Evolutionary conservation across 2,888 invertebrate genomes (phyloP).

Genomic region (Epinotia nisella): DNA sequence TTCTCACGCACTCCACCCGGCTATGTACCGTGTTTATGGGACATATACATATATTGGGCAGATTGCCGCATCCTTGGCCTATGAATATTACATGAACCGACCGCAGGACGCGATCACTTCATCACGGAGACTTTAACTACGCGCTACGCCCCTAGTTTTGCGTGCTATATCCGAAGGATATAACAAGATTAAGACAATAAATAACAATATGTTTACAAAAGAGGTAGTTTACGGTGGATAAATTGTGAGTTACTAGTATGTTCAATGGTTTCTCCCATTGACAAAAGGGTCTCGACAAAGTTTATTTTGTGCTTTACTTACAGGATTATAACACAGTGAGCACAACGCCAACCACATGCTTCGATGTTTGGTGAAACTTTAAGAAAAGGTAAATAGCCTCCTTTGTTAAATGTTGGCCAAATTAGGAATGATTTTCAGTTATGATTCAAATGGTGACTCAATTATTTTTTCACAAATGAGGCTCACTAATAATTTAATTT

Average conservation of each 20-base stretch:
- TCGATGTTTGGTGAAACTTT: background rate
- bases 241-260: constrained; percentile 22
- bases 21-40: constrained; percentile 56
- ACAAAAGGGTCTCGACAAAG: background rate
- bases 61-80: constrained; percentile 70
- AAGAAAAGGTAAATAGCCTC: background rate
- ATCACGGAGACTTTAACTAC: constrained; percentile 63
- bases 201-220: constrained; percentile 27
- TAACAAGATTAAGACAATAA: constrained; percentile 24
- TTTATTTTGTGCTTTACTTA: background rate
- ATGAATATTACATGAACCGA: constrained; percentile 77
- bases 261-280: background rate
- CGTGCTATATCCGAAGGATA: constrained; percentile 32
- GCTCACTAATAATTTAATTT: too few species aligned
- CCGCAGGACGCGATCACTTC: constrained; percentile 69
- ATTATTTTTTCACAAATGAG: too few species aligned
- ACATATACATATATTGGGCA: constrained; percentile 64
- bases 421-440: too few species aligned
- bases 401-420: too few species aligned
- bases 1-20: constrained; percentile 41
- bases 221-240: background rate
- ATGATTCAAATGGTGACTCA: too few species aligned
- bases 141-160: constrained; percentile 53
- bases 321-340: background rate
- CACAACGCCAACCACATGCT: background rate